Evolutionary conservation across 1,140 invertebrate species (phyloP).

Genomic region (Drosophila tani): DNA sequence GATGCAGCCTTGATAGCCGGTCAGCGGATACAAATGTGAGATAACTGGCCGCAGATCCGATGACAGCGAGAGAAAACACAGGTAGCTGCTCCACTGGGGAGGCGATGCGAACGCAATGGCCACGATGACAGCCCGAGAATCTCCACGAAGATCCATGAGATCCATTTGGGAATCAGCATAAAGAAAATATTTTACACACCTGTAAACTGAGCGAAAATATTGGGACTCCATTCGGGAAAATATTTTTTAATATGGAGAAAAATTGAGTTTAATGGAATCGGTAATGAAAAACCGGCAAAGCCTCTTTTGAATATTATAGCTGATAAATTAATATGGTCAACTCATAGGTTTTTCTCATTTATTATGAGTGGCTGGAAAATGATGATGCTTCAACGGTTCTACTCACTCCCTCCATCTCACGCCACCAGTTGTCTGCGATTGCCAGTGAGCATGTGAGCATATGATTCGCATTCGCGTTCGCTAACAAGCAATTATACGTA

Average conservation of each 20-base stretch:
- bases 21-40: constrained; percentile 64
- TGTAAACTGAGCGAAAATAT: constrained; percentile 1
- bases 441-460: constrained; percentile 31
- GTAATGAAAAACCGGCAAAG: no score
- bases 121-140: constrained; percentile 49
- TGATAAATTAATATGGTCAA: background rate
- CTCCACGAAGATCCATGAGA: constrained; percentile 22
- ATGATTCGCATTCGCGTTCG: constrained; percentile 40
- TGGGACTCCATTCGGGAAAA: no score
- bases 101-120: constrained; percentile 33
- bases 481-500: constrained; percentile 72
- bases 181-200: constrained; percentile 10
- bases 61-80: constrained; percentile 66
- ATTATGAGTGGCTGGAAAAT: background rate
- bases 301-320: background rate
- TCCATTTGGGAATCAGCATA: constrained; percentile 8
- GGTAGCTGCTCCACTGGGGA: constrained; percentile 52
- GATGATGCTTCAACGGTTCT: constrained; percentile 34
- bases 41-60: constrained; percentile 60
- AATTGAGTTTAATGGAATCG: background rate
- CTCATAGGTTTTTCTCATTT: background rate
- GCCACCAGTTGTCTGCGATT: constrained; percentile 15
- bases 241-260: background rate
- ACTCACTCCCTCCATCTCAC: constrained; percentile 10
- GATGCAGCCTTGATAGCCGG: constrained; percentile 67